phyloP scores from a whole-genome alignment of 2,888 invertebrate species.

The Sesamia inferens region DNA sequence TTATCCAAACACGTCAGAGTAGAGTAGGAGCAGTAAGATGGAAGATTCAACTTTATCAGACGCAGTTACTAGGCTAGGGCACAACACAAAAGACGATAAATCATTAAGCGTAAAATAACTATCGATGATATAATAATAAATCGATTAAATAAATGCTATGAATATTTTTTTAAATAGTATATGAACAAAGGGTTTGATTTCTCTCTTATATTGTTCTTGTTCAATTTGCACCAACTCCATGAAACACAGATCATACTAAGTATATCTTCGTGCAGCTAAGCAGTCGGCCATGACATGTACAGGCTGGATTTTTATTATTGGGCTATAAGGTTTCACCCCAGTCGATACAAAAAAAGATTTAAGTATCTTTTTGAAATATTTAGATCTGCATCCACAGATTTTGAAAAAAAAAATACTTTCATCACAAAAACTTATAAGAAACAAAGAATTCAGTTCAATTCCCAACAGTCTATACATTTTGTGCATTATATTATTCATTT shows the following conservation, averaged over 20 bases:
- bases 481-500: neutral
- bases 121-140: neutral
- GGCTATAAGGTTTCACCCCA: too few species aligned
- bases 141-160: neutral
- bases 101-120: neutral
- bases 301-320: too few species aligned
- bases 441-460: too few species aligned
- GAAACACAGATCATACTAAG: neutral
- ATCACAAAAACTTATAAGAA: too few species aligned
- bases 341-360: too few species aligned
- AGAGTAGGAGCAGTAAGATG: neutral
- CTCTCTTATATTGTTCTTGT: neutral
- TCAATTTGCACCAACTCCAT: neutral
- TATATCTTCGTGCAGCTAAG: too few species aligned
- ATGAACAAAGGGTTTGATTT: neutral
- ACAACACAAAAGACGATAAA: constrained; percentile 1
- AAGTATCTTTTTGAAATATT: too few species aligned
- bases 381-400: too few species aligned
- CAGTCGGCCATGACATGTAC: too few species aligned
- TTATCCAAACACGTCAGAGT: neutral
- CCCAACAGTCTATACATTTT: neutral
- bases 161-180: neutral
- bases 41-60: neutral
- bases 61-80: neutral
- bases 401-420: too few species aligned